Evolutionary conservation across 1,140 invertebrate genomes (phyloP).

Genomic region (Drepana arcuata): DNA sequence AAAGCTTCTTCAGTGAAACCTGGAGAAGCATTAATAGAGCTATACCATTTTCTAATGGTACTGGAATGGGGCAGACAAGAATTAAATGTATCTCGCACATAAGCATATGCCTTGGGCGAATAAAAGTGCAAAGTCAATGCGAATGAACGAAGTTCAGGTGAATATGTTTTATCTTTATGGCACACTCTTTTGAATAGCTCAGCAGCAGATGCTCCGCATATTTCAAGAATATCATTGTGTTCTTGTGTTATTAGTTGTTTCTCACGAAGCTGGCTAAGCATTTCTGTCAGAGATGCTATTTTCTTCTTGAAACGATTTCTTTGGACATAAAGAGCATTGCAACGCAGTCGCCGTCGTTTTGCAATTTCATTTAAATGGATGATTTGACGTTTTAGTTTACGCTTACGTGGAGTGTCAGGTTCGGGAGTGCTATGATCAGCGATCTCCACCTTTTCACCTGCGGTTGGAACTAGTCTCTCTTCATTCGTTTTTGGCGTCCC

Average conservation of each 20-base stretch:
- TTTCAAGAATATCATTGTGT: not conserved
- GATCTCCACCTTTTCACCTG: no score
- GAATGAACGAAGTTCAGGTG: not conserved
- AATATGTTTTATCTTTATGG: not conserved
- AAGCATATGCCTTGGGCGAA: constrained; percentile 5
- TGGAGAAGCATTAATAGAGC: not conserved
- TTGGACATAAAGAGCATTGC: not conserved
- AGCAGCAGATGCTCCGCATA: not conserved
- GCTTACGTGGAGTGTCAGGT: not conserved
- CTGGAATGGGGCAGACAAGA: constrained; percentile 1
- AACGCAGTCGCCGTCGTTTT: not conserved
- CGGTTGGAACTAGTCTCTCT: no score
- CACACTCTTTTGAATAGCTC: not conserved
- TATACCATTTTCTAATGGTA: not conserved
- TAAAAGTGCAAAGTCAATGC: constrained; percentile 1
- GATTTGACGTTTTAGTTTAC: not conserved
- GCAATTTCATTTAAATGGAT: not conserved
- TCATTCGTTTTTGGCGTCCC: no score
- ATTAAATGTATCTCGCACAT: not conserved
- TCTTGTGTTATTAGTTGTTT: not conserved
- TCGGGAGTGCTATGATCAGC: no score
- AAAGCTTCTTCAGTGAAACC: not conserved
- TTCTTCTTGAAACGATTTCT: not conserved
- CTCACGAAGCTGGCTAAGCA: not conserved
- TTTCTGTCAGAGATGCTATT: not conserved